phyloP scores from a whole-genome alignment of 2,797 vertebrate genomes.

The Tachyglossus aculeatus region DNA sequence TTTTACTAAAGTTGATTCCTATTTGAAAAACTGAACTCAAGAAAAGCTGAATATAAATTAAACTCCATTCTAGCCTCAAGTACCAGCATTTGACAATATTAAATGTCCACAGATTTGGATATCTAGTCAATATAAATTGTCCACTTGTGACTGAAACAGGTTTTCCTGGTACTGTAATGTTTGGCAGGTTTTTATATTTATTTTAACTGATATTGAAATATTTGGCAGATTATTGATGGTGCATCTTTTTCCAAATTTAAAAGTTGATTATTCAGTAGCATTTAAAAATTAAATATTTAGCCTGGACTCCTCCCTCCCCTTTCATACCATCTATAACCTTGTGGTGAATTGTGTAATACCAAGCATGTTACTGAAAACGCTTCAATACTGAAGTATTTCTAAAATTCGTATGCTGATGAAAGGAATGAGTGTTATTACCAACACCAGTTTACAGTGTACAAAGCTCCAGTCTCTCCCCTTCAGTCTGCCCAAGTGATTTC shows the following conservation, averaged over 20 bases:
- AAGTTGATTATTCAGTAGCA: neutral
- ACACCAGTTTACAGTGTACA: too few relatives aligned
- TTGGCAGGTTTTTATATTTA: constrained; percentile 7
- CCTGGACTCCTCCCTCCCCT: neutral
- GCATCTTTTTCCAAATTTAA: neutral
- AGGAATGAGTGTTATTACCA: neutral
- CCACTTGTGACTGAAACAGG: neutral
- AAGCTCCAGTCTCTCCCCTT: too few relatives aligned
- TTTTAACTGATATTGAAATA: neutral
- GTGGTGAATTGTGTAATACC: neutral
- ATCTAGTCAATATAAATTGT: constrained; percentile 12
- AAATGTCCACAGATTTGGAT: constrained; percentile 29
- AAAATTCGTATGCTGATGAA: neutral
- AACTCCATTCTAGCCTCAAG: constrained; percentile 23
- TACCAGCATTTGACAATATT: neutral
- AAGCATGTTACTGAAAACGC: neutral
- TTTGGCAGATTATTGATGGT: neutral
- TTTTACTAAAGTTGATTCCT: neutral
- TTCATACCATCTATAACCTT: neutral
- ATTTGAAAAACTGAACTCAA: constrained; percentile 15
- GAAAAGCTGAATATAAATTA: constrained; percentile 2
- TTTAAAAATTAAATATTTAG: neutral
- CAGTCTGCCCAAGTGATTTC: too few relatives aligned
- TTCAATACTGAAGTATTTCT: neutral
- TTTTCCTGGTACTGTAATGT: constrained; percentile 7